phyloP scores from a whole-genome alignment of 2,113 vertebrate species.

The Ailuropoda melanoleuca region DNA sequence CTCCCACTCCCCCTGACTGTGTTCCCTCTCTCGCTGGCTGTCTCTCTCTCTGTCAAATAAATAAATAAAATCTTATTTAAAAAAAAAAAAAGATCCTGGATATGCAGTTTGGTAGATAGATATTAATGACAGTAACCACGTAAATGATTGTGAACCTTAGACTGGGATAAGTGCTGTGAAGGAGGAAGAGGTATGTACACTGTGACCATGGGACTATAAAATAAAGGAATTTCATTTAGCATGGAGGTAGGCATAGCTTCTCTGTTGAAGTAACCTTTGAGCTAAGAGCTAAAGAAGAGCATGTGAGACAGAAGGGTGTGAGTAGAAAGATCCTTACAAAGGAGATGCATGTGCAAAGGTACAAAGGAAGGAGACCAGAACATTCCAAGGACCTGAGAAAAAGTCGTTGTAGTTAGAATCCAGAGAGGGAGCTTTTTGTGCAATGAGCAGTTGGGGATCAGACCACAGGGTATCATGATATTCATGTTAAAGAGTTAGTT shows the following conservation, averaged over 20 bases:
- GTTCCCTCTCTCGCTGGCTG: no score
- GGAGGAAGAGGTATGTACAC: neutral
- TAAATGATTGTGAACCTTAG: neutral
- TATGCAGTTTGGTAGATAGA: neutral
- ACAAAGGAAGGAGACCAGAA: neutral
- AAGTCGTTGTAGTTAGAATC: neutral
- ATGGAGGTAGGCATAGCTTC: neutral
- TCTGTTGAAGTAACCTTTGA: neutral
- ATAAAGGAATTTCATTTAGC: neutral
- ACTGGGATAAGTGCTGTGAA: neutral
- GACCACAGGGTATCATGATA: neutral
- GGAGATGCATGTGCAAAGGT: neutral
- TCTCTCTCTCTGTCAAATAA: no score
- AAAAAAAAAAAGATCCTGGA: neutral
- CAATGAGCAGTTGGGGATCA: neutral
- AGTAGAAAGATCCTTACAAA: neutral
- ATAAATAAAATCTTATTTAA: no score
- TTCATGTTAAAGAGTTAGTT: neutral
- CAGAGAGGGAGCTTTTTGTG: neutral
- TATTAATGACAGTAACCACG: neutral
- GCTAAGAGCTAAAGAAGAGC: neutral
- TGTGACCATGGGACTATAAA: neutral
- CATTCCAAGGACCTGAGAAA: neutral
- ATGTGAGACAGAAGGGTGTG: neutral
- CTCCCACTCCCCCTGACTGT: no score